Evolutionary conservation across 2,888 invertebrate species (phyloP).

Genomic region (Lasioglossum marginatum): DNA sequence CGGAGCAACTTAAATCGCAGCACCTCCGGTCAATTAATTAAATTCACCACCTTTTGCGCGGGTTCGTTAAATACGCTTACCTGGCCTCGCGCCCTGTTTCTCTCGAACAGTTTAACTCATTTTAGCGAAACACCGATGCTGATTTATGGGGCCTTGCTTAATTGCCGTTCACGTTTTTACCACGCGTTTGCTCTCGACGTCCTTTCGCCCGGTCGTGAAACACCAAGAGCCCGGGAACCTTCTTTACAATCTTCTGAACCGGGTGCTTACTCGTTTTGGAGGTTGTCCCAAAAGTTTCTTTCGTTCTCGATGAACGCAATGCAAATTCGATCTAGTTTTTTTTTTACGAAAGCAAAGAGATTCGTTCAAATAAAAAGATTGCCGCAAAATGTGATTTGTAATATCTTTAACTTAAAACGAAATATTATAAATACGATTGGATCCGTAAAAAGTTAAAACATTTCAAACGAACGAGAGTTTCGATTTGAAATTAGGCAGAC

Average conservation of each 20-base stretch:
- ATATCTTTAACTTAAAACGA: no score
- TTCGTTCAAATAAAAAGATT: no score
- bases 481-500: neutral
- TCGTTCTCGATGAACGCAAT: neutral
- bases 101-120: neutral
- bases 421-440: no score
- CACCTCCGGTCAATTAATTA: constrained; percentile 68
- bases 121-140: constrained; percentile 9
- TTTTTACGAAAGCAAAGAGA: neutral
- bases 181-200: neutral
- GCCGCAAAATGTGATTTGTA: no score
- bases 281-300: neutral
- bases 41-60: constrained; percentile 50
- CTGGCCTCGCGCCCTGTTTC: neutral
- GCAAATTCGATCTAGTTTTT: neutral
- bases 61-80: constrained; percentile 26
- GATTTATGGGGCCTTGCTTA: constrained; percentile 24
- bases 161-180: constrained; percentile 18
- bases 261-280: neutral
- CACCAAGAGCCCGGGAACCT: neutral
- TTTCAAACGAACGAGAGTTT: neutral
- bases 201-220: neutral
- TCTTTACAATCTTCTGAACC: neutral
- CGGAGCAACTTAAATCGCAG: constrained; percentile 43
- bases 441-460: no score